Evolutionary conservation across 1,140 invertebrate genomes (phyloP).

Genomic region (Heliothis subflexa): DNA sequence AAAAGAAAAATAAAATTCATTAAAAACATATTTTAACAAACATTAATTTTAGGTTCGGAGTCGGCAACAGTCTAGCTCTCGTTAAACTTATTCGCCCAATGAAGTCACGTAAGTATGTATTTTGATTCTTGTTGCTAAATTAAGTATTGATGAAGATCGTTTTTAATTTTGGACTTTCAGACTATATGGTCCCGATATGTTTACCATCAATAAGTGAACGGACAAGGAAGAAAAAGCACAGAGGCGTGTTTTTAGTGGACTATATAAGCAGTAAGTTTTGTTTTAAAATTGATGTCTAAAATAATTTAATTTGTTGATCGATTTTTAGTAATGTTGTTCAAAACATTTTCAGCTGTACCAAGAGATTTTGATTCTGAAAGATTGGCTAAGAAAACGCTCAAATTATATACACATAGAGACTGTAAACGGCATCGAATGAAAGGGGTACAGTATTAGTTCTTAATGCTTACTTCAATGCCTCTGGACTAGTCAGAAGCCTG

Average conservation of each 20-base stretch:
- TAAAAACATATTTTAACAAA: neutral
- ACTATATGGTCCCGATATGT: constrained; percentile 74
- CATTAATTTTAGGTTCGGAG: constrained; percentile 70
- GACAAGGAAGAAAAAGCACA: constrained; percentile 62
- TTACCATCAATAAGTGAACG: constrained; percentile 68
- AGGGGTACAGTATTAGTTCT: constrained; percentile 28
- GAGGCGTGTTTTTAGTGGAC: constrained; percentile 72
- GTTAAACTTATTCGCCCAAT: constrained; percentile 72
- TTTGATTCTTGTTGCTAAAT: neutral
- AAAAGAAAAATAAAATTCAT: no score
- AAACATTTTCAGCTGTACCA: constrained; percentile 66
- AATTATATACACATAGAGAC: constrained; percentile 75
- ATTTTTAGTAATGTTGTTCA: neutral
- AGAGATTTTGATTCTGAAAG: constrained; percentile 73
- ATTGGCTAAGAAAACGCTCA: constrained; percentile 76
- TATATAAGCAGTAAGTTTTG: constrained; percentile 73
- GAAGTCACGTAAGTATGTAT: constrained; percentile 69
- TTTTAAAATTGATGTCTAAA: neutral
- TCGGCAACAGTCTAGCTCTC: constrained; percentile 73
- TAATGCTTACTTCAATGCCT: neutral
- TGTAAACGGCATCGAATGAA: constrained; percentile 70
- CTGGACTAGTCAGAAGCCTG: no score
- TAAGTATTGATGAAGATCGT: neutral
- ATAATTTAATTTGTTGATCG: constrained; percentile 3
- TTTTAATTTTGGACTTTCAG: constrained; percentile 56